Evolutionary conservation across 1,140 invertebrate species (phyloP).

Genomic region (Bathynomus jamesi): DNA sequence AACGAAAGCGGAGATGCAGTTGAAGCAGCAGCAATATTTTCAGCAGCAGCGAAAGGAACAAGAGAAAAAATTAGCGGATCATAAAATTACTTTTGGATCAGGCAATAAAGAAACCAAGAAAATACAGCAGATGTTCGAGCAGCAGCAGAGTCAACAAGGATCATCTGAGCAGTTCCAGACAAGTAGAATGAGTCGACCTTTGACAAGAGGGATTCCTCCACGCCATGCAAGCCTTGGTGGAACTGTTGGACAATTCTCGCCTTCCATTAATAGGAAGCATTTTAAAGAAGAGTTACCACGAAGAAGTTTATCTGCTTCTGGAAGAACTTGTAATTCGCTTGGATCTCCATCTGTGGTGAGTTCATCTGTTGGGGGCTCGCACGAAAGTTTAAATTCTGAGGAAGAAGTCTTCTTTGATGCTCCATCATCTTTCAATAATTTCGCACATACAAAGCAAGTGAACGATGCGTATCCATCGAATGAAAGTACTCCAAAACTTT

Average conservation of each 20-base stretch:
- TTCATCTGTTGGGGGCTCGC: background rate
- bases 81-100: constrained; percentile 7
- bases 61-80: constrained; percentile 9
- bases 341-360: background rate
- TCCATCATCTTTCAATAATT: background rate
- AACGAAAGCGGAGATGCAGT: background rate
- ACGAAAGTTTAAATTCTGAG: background rate
- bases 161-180: constrained; percentile 4
- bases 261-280: no score
- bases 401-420: background rate
- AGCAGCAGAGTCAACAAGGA: constrained; percentile 19
- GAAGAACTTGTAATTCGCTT: background rate
- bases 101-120: background rate
- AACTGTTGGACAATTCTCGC: no score
- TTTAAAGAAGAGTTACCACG: background rate
- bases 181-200: no score
- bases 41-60: constrained; percentile 9
- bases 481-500: background rate
- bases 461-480: background rate
- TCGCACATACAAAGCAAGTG: background rate
- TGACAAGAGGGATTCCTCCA: no score
- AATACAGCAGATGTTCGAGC: constrained; percentile 2
- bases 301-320: background rate
- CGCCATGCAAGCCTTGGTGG: no score
- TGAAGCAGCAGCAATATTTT: background rate